Evolutionary conservation across 1,140 invertebrate genomes (phyloP).

Genomic region (Glomeris maerens): DNA sequence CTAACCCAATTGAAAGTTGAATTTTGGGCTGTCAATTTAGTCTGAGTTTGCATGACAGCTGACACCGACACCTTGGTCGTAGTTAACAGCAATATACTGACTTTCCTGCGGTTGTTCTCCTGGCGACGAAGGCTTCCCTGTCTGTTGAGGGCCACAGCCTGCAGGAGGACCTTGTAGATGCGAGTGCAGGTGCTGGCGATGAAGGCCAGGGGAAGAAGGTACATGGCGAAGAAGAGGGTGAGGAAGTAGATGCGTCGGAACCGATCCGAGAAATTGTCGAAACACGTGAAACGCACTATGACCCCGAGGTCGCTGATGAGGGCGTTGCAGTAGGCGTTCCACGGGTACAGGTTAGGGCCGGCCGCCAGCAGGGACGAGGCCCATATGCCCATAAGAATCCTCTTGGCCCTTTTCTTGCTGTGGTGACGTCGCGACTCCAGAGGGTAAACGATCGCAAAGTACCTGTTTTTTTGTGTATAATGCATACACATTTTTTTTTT

Average conservation of each 20-base stretch:
- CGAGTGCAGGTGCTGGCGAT: conserved; percentile 32
- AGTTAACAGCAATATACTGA: conserved; percentile 11
- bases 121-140: conserved; percentile 20
- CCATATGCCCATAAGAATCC: conserved; percentile 33
- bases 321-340: conserved; percentile 17
- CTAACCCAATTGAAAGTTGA: too few relatives aligned
- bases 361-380: conserved; percentile 29
- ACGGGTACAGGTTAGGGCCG: conserved; percentile 28
- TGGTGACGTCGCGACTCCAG: conserved; percentile 30
- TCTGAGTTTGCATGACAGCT: too few relatives aligned
- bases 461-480: too few relatives aligned
- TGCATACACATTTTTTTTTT: too few relatives aligned
- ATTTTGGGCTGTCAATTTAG: too few relatives aligned
- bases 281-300: conserved; percentile 30
- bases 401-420: conserved; percentile 28
- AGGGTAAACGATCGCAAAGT: conserved; percentile 37
- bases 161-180: conserved; percentile 31
- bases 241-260: conserved; percentile 33
- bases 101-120: conserved; percentile 27
- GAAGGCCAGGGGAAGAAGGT: conserved; percentile 31
- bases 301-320: conserved; percentile 28
- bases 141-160: conserved; percentile 21
- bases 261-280: conserved; percentile 24
- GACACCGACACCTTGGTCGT: too few relatives aligned
- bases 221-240: conserved; percentile 33